phyloP scores from a whole-genome alignment of 2,797 vertebrate genomes.

The Cetoscarus ocellatus region DNA sequence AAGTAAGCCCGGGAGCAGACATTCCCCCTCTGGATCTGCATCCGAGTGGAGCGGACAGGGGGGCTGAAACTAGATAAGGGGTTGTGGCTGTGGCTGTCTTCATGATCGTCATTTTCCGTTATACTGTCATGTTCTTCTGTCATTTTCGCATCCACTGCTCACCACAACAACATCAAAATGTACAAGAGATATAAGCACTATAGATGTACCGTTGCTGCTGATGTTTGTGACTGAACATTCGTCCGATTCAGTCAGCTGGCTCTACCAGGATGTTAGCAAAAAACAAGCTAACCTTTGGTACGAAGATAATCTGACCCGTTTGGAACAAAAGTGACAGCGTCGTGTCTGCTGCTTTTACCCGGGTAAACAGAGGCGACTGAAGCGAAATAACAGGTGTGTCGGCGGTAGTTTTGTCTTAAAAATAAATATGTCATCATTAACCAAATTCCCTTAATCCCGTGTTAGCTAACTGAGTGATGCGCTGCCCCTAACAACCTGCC shows the following conservation, averaged over 20 bases:
- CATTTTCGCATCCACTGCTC: constrained; percentile 46
- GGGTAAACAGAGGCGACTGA: neutral
- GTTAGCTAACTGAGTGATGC: constrained; percentile 27
- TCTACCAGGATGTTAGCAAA: constrained; percentile 26
- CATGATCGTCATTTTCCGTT: constrained; percentile 48
- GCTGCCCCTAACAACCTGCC: constrained; percentile 76
- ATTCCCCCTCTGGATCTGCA: constrained; percentile 84
- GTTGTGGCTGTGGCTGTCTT: constrained; percentile 26
- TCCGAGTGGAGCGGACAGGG: constrained; percentile 64
- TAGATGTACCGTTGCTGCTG: neutral
- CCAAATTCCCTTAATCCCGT: constrained; percentile 39
- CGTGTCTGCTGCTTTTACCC: constrained; percentile 4
- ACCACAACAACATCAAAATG: neutral
- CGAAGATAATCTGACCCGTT: neutral
- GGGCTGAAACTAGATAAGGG: constrained; percentile 36
- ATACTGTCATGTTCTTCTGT: constrained; percentile 56
- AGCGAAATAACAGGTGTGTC: neutral
- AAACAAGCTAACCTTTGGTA: neutral
- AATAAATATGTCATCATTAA: constrained; percentile 55
- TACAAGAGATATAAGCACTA: neutral
- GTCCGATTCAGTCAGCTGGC: neutral
- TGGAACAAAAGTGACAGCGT: neutral
- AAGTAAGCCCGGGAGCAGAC: constrained; percentile 96
- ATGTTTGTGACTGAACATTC: neutral
- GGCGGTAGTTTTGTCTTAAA: constrained; percentile 10